Conservation (phyloP, 1,140 invertebrate species). For the Micrasema longulum region DNA sequence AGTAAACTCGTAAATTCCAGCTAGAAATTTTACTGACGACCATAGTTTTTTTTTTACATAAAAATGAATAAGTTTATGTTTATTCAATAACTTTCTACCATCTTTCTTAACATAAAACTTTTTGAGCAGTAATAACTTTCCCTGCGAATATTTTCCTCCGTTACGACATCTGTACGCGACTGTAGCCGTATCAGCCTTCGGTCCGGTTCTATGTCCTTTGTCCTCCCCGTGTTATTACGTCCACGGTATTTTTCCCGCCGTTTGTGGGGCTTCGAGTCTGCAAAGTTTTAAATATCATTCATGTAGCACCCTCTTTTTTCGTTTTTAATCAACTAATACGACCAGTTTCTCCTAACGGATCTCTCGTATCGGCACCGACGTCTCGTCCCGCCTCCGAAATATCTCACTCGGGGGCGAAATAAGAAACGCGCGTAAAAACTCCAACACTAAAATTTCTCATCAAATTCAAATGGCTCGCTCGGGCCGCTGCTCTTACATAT, state of each 20-base stretch:
- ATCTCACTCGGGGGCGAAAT: slow-evolving; percentile 28
- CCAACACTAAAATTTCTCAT: slow-evolving; percentile 35
- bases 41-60: too few species aligned
- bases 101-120: too few species aligned
- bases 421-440: slow-evolving; percentile 32
- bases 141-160: too few species aligned
- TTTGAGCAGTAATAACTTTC: too few species aligned
- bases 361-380: slow-evolving; percentile 1
- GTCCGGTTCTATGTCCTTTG: too few species aligned
- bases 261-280: background rate
- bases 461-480: slow-evolving; percentile 44
- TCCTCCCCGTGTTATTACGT: background rate
- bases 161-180: too few species aligned
- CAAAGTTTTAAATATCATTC: slow-evolving; percentile 1
- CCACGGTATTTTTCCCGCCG: background rate
- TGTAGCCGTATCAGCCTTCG: too few species aligned
- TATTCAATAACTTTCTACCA: too few species aligned
- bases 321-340: too few species aligned
- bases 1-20: too few species aligned
- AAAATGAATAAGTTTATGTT: too few species aligned
- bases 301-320: background rate
- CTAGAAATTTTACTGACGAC: too few species aligned
- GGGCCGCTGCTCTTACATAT: slow-evolving; percentile 46
- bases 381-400: slow-evolving; percentile 3
- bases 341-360: background rate